Evolutionary conservation across 2,888 invertebrate species (phyloP).

Genomic region (Dasypolia templi): DNA sequence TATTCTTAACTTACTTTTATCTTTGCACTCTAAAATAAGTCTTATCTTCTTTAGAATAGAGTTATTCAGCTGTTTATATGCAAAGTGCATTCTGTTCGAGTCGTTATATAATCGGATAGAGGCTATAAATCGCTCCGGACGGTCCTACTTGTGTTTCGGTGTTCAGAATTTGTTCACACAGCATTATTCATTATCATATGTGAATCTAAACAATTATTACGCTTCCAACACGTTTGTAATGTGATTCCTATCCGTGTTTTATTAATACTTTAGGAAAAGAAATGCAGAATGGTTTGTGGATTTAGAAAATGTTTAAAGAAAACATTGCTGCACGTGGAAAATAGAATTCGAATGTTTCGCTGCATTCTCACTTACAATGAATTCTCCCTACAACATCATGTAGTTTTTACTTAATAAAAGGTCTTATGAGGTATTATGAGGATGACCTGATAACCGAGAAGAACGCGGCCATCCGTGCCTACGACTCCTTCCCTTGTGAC

Average conservation of each 20-base stretch:
- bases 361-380: constrained; percentile 1
- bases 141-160: constrained; percentile 73
- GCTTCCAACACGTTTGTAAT: constrained; percentile 60
- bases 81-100: constrained; percentile 75
- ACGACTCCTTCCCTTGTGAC: too few relatives aligned
- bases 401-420: not conserved
- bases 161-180: constrained; percentile 82
- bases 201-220: constrained; percentile 74
- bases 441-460: too few relatives aligned
- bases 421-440: not conserved
- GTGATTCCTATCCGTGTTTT: constrained; percentile 59
- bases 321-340: constrained; percentile 11
- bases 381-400: not conserved
- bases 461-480: too few relatives aligned
- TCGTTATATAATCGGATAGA: constrained; percentile 76
- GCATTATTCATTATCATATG: constrained; percentile 74
- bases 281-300: constrained; percentile 17
- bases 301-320: constrained; percentile 19
- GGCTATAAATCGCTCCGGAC: constrained; percentile 75
- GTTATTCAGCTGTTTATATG: constrained; percentile 63
- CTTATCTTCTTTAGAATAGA: constrained; percentile 21
- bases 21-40: constrained; percentile 27
- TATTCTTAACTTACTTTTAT: constrained; percentile 66
- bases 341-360: constrained; percentile 2
- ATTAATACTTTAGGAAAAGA: constrained; percentile 52